Conservation (phyloP, 2,888 invertebrate genomes). For the Chouioia cunea region DNA sequence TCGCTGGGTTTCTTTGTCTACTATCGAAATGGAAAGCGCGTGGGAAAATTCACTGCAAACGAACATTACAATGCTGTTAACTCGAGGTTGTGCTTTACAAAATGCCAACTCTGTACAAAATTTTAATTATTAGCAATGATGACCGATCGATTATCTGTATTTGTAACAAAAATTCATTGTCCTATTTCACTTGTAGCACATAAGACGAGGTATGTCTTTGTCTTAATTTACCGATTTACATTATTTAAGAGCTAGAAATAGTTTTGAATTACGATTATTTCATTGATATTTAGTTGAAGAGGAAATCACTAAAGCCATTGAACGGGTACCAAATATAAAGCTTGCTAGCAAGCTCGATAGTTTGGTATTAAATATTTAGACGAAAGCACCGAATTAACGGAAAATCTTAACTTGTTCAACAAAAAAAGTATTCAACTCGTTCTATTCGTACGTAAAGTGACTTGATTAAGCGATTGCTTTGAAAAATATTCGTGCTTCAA, state of each 20-base stretch:
- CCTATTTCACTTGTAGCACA: slow-evolving; percentile 38
- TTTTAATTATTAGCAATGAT: slow-evolving; percentile 39
- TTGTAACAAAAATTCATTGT: slow-evolving; percentile 43
- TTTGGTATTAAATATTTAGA: no score
- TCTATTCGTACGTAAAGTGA: no score
- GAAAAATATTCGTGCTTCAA: slow-evolving; percentile 57
- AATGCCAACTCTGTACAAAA: slow-evolving; percentile 21
- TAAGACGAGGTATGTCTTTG: slow-evolving; percentile 38
- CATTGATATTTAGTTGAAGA: no score
- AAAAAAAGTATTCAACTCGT: no score
- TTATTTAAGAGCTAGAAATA: no score
- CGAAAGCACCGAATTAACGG: no score
- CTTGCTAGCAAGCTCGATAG: no score
- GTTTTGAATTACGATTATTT: no score
- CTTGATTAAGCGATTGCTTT: slow-evolving; percentile 38
- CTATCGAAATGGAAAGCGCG: slow-evolving; percentile 25
- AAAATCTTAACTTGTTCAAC: no score
- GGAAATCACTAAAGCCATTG: no score
- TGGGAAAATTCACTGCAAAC: slow-evolving; percentile 37
- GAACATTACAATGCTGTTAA: slow-evolving; percentile 19
- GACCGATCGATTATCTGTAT: slow-evolving; percentile 24
- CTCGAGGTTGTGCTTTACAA: no score
- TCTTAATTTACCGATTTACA: slow-evolving; percentile 6
- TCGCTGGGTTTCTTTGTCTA: not conserved
- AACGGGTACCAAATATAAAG: no score